Evolutionary conservation across 1,140 invertebrate species (phyloP), one percentile per base, ranked within the genome.

Genomic region (Nylanderia fulva): DNA sequence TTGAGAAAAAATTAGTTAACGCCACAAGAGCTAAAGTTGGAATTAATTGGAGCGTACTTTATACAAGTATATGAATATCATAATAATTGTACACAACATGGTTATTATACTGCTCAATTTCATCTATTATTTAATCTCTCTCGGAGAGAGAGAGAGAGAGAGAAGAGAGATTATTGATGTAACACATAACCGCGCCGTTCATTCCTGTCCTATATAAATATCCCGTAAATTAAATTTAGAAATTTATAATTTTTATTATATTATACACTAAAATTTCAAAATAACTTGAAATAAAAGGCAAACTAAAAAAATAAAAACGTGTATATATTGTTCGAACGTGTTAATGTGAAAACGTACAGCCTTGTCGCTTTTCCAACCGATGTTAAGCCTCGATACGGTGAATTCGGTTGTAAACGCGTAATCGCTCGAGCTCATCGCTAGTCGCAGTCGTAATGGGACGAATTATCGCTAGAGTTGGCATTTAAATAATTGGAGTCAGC

Each of bases 401-500:
- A 60, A 84, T 63, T 74, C 58, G 39, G 56, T 76, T 27, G 71
- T 54, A 54, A 71, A 4, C 80, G 60, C 80, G 71, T 76, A 84
- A 84, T 84, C 71, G 80, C 56, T 63, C 80, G 39, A 27, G 7
- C 69, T 76, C 72, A 84, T 84, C 80, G 80, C 80, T 83, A 27
- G 75, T 85, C 52, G 77, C 66, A 60, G 33, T 85, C 83, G 74
- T 79, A 76, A 77, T 79, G 74, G 36, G 58, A 76, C 71, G 80
- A 84, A 84, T 84, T 84, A 84, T 84, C 58, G 80, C 71, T 84
- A 84, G 80, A 84, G 33, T 42, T 54, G 80, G 60, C 71, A 76
- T 84, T 84, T 84, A 76, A 84, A 76, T 84, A 84, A 84, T 84
- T 84, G 71, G 80, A 76, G 80, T 63, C 71, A 48, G 58, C 9